phyloP scores from a whole-genome alignment of 2,888 invertebrate species.

The Pogonocherus hispidulus region DNA sequence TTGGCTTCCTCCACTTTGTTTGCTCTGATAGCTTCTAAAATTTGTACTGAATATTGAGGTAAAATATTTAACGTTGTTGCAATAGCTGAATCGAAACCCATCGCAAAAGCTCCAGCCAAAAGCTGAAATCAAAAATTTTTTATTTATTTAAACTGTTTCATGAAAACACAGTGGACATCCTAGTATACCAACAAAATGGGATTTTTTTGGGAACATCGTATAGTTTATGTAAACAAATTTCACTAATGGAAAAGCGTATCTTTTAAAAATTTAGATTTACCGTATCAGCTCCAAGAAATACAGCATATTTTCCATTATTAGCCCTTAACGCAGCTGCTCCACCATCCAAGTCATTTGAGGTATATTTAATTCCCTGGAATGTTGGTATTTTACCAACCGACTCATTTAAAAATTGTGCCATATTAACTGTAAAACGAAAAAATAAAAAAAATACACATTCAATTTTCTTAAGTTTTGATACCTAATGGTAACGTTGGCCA shows the following conservation, averaged over 20 bases:
- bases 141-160: too few species aligned
- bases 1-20: constrained; percentile 70
- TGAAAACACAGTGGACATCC: too few species aligned
- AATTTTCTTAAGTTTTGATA: neutral
- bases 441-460: too few species aligned
- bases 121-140: constrained; percentile 69
- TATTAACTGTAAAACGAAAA: too few species aligned
- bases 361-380: constrained; percentile 87
- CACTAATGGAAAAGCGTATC: too few species aligned
- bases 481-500: too few species aligned
- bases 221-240: neutral
- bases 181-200: too few species aligned
- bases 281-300: constrained; percentile 76
- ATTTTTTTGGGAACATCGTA: neutral
- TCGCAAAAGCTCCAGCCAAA: constrained; percentile 75
- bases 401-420: constrained; percentile 77
- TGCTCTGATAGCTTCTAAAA: constrained; percentile 70
- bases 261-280: constrained; percentile 68
- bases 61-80: constrained; percentile 79
- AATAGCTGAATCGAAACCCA: constrained; percentile 82
- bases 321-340: constrained; percentile 68
- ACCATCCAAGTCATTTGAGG: constrained; percentile 80
- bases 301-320: constrained; percentile 50
- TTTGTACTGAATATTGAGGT: constrained; percentile 73
- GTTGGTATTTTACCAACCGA: constrained; percentile 78